Conservation (phyloP, 2,888 invertebrate genomes). For the Torymus texanus region DNA sequence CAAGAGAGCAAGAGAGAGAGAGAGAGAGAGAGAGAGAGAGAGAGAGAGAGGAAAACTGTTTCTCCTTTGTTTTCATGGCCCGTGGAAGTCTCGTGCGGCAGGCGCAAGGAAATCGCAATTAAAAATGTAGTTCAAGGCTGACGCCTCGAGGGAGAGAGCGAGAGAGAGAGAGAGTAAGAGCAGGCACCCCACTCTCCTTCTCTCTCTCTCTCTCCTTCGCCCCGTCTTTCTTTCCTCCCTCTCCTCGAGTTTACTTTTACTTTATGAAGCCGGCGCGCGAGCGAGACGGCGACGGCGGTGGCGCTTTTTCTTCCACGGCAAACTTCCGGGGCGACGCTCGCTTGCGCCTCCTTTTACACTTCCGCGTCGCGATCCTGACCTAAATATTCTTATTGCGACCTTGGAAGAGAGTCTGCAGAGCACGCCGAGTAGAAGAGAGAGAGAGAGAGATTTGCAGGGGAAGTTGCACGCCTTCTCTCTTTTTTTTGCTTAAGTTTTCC, state of each 20-base stretch:
- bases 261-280: conserved; percentile 53
- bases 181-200: conserved; percentile 56
- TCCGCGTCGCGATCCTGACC: conserved; percentile 57
- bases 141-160: conserved; percentile 60
- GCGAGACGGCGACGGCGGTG: conserved; percentile 29
- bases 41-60: conserved; percentile 68
- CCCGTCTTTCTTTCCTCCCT: conserved; percentile 53
- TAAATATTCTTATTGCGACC: conserved; percentile 59
- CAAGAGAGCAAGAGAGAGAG: conserved; percentile 45
- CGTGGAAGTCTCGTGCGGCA: conserved; percentile 61
- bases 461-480: conserved; percentile 12
- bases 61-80: conserved; percentile 74
- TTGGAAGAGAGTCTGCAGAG: conserved; percentile 30
- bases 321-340: conserved; percentile 52
- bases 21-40: conserved; percentile 53
- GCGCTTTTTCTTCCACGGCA: conserved; percentile 55
- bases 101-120: conserved; percentile 70
- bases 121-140: conserved; percentile 75
- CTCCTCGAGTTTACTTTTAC: conserved; percentile 56
- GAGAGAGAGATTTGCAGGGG: conserved; percentile 6
- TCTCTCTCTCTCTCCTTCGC: conserved; percentile 50
- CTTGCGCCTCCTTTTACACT: conserved; percentile 55
- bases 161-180: too few relatives aligned
- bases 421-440: conserved; percentile 30
- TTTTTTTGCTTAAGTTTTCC: conserved; percentile 33